Base-by-base conservation (phyloP, 2,113 vertebrate genomes). In the Haemorhous mexicanus region DNA sequence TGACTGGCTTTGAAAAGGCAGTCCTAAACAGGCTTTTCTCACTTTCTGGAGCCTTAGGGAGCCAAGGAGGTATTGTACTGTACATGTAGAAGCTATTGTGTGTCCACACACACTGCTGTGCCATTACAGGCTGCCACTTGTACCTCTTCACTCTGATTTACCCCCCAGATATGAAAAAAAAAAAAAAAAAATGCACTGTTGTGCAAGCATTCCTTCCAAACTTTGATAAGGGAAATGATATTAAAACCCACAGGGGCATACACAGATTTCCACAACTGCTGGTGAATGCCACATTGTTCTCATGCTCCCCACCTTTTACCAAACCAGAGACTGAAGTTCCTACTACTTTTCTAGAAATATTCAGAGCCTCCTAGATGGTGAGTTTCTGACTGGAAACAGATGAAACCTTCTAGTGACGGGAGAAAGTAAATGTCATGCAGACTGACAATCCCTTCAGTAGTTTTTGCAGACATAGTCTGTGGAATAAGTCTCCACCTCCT, bases 1-100 rank as follows among this genome's bases (percentile, higher is more conserved):
- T 95, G 94, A 89, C 94, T 96, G 93, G 93, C 91, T 85, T 94
- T 82, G 87, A 75, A 81, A 90, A 94, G 47, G 64, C 89, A 70
- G 80, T 44, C 44, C 73, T 93, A 73, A 90, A 86, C 69, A 95
- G 68, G 55, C 39, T 94, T 63, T 94, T 95, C 72, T 84, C 83
- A 80, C 79, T 95, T 94, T 80, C 61, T 72, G 47, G 47, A 83
- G 56, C 55, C 47, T 39, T 30, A 63, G 44, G 59, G 72, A 93
- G 56, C n/a, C 3, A 23, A 90, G 76, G 33, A 94, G 43, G 55
- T 44, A 75, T 68, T 2, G 6, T 26, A 53, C 90, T 16, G 47
- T 44, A 67, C 1, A 1, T 13, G 47, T 12, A 68, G 84, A 86
- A 83, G 81, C 24, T 20, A 24, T 41, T 2, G 4, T 28, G 64